Evolutionary conservation across 2,113 vertebrate genomes (phyloP), one percentile per base, ranked within the genome.

Genomic region (Syngnathus scovelli): DNA sequence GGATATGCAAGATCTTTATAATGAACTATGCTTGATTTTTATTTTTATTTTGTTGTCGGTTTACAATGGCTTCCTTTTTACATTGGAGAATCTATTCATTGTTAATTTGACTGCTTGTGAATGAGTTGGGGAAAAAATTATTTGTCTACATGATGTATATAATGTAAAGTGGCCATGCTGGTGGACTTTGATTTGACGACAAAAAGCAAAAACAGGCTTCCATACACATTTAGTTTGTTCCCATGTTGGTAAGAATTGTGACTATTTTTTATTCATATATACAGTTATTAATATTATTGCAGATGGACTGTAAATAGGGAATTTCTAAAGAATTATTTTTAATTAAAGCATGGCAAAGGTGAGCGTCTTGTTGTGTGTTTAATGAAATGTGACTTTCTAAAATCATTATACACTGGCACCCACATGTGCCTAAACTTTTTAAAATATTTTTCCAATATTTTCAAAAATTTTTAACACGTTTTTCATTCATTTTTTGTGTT

Each of bases 301-400:
- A 85, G 56, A 89, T 92, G 91, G 90, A 92, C 83, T 92, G 91
- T 92, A 92, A 82, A 92, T 92, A 91, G 77, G 72, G 85, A 84
- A 88, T 92, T 92, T 92, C 85, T 92, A 92, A 91, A 91, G 83
- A 92, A 91, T 86, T 92, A 92, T 92, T 92, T 62, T 92, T 91
- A 92, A 92, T 91, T 91, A 92, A 92, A 92, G 92, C 92, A 92
- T 92, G 92, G 78, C 68, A 87, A 87, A 80, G 51, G 54, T 56
- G 38, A 33, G 39, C n/a, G 44, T 54, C 1, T 39, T 76, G 51
- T n/a, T 69, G 51, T 76, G 6, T 69, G 68, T 63, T 71, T 23
- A 44, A 62, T 62, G 12, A 23, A 62, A 62, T 60, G 10, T 41
- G 37, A 60, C 27, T 16, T 59, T 6, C n/a, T 39, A 11, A 1